Conservation (phyloP, 2,797 vertebrate genomes). For the Sebastes diaconus region DNA sequence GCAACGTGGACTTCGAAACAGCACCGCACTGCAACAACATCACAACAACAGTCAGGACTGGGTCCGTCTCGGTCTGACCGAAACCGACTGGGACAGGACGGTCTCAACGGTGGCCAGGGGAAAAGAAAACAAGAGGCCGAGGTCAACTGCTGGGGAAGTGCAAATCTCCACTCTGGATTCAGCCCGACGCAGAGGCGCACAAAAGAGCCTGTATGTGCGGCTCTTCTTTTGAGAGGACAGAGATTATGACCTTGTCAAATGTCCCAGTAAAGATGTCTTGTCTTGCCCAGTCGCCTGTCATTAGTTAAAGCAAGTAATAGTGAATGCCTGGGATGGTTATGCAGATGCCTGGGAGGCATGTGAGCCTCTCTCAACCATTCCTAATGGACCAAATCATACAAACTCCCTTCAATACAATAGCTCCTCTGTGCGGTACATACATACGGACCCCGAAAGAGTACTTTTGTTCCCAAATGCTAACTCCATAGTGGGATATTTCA, state of each 20-base stretch:
- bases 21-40: slow-evolving; percentile 78
- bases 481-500: slow-evolving; percentile 69
- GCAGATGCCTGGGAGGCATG: slow-evolving; percentile 75
- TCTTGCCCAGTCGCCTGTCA: slow-evolving; percentile 66
- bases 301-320: slow-evolving; percentile 75
- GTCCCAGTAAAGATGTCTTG: slow-evolving; percentile 72
- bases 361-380: slow-evolving; percentile 67
- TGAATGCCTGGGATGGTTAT: slow-evolving; percentile 75
- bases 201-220: slow-evolving; percentile 68
- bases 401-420: slow-evolving; percentile 72
- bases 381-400: slow-evolving; percentile 76
- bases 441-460: slow-evolving; percentile 73
- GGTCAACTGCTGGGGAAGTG: slow-evolving; percentile 70
- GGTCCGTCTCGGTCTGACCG: slow-evolving; percentile 35
- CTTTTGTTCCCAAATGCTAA: slow-evolving; percentile 80
- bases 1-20: slow-evolving; percentile 54
- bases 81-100: slow-evolving; percentile 52
- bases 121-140: slow-evolving; percentile 76
- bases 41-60: slow-evolving; percentile 69
- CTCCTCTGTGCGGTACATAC: slow-evolving; percentile 69
- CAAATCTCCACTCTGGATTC: slow-evolving; percentile 65
- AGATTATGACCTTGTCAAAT: slow-evolving; percentile 76
- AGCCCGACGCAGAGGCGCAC: slow-evolving; percentile 58
- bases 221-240: slow-evolving; percentile 67
- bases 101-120: slow-evolving; percentile 61